Percentiles rank a stretch among this genome's conserved stretches.
These are phyloP conservation scores for Eupithecia dodoneata DNA, from an alignment of 2,888 invertebrate species.

Conservation along the genomic window DNA sequence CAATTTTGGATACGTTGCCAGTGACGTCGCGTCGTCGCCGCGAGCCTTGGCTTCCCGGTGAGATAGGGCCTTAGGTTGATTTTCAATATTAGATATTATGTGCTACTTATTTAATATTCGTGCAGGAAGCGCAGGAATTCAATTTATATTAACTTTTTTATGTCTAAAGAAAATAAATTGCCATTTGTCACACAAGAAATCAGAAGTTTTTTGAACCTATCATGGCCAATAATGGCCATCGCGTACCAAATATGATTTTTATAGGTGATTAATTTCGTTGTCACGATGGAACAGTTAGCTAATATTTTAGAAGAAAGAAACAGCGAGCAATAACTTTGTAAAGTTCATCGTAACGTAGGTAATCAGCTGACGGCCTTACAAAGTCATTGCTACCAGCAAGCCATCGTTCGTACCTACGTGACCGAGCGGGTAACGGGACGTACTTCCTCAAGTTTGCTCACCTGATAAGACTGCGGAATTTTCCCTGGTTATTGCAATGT, in stretches of 20 bases:
- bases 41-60: too few relatives aligned
- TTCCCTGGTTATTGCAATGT: not conserved
- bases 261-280: not conserved
- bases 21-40: too few relatives aligned
- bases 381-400: constrained; percentile 32
- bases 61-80: not conserved
- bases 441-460: not conserved
- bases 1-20: too few relatives aligned
- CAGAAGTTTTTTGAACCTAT: not conserved
- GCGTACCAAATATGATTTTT: too few relatives aligned
- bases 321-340: not conserved
- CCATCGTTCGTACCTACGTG: constrained; percentile 10
- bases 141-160: too few relatives aligned
- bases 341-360: constrained; percentile 23
- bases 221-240: not conserved
- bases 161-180: not conserved
- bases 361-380: constrained; percentile 35
- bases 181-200: not conserved
- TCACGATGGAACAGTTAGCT: not conserved
- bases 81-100: not conserved
- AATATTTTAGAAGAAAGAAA: not conserved
- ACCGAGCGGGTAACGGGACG: constrained; percentile 8
- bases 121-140: not conserved
- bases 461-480: not conserved
- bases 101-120: not conserved